Percentiles rank a stretch among this genome's conserved stretches.
phyloP scores from a whole-genome alignment of 1,140 invertebrate genomes.

The Eumaeus atala region DNA sequence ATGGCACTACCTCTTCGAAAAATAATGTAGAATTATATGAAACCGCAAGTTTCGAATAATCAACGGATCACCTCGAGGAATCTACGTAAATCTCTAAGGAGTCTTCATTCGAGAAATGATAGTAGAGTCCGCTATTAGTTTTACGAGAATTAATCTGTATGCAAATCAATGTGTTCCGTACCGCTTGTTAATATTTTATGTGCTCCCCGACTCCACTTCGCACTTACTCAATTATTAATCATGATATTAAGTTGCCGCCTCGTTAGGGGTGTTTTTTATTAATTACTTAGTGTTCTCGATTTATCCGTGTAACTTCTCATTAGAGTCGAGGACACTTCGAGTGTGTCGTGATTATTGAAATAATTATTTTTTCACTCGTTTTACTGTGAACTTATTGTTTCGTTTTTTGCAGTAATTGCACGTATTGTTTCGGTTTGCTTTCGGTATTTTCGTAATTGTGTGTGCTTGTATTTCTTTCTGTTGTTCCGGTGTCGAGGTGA shows the following conservation, averaged over 20 bases:
- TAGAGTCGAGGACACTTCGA: constrained; percentile 1
- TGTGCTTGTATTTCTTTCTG: not conserved
- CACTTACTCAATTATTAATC: not conserved
- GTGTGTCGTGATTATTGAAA: constrained; percentile 7
- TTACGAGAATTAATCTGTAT: constrained; percentile 55
- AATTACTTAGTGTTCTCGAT: not conserved
- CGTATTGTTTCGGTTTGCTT: not conserved
- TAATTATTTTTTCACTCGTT: constrained; percentile 8
- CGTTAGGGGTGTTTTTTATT: constrained; percentile 2
- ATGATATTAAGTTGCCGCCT: not conserved
- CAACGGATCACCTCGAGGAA: no score
- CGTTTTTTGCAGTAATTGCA: constrained; percentile 6
- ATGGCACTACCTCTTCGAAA: no score
- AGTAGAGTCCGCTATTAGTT: constrained; percentile 48
- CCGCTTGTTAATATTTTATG: constrained; percentile 40
- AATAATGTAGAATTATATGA: no score
- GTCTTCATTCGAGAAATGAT: constrained; percentile 14
- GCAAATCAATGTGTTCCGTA: constrained; percentile 51
- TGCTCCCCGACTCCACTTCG: constrained; percentile 23
- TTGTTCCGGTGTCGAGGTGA: not conserved
- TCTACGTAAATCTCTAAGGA: no score
- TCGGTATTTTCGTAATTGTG: not conserved
- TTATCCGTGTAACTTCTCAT: not conserved
- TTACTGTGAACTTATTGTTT: constrained; percentile 2
- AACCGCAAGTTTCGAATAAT: no score